Evolutionary conservation across 2,113 vertebrate species (phyloP).

Genomic region (Tetrax tetrax): DNA sequence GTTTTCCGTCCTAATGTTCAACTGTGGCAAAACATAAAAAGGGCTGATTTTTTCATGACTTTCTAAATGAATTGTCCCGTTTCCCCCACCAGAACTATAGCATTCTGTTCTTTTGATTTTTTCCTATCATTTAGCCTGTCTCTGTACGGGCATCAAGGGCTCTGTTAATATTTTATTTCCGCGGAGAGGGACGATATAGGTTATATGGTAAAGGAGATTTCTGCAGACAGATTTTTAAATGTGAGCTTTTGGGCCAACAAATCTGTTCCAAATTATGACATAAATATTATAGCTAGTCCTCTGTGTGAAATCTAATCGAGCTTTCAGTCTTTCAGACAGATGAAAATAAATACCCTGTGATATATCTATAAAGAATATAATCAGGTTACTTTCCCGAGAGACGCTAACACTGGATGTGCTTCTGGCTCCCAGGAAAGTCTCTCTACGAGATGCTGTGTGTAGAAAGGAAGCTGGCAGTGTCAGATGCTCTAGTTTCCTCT

Average conservation of each 20-base stretch:
- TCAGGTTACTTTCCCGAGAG: constrained; percentile 2
- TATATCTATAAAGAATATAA: background rate
- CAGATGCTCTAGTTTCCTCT: background rate
- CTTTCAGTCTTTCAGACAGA: background rate
- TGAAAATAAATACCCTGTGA: constrained; percentile 32
- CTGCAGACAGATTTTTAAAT: background rate
- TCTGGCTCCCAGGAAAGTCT: background rate
- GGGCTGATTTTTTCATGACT: background rate
- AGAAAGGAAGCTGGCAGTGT: background rate
- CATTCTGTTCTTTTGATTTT: background rate
- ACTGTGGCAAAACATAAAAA: background rate
- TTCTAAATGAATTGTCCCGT: background rate
- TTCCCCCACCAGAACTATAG: background rate
- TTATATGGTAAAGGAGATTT: constrained; percentile 4
- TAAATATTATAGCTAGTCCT: constrained; percentile 21
- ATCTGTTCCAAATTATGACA: constrained; percentile 27
- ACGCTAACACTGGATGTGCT: background rate
- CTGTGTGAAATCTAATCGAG: background rate
- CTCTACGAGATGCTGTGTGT: background rate
- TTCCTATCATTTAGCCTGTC: background rate
- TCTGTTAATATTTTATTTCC: constrained; percentile 20
- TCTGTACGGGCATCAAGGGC: background rate
- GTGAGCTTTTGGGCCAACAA: constrained; percentile 44
- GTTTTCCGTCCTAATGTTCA: constrained; percentile 10
- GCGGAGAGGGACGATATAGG: background rate